phyloP scores from a whole-genome alignment of 2,797 vertebrate species.

The Allobates femoralis region DNA sequence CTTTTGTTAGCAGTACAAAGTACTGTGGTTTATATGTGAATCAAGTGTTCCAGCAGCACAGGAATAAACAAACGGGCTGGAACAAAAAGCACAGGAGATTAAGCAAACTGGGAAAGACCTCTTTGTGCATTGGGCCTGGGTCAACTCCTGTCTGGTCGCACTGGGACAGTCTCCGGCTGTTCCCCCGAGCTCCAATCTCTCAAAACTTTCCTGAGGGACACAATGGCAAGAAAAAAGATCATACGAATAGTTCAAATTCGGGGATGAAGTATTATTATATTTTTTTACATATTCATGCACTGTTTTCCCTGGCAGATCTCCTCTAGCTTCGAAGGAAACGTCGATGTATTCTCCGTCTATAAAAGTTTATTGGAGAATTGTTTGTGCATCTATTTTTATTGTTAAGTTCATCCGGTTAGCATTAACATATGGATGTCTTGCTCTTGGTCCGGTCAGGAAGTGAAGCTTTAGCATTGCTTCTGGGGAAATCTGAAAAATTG shows the following conservation, averaged over 20 bases:
- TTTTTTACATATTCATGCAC: slow-evolving; percentile 20
- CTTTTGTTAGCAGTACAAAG: slow-evolving; percentile 58
- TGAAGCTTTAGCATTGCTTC: background rate
- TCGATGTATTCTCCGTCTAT: background rate
- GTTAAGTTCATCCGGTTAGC: slow-evolving; percentile 8
- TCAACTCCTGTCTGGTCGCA: slow-evolving; percentile 48
- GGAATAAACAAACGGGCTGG: slow-evolving; percentile 54
- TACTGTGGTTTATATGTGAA: slow-evolving; percentile 42
- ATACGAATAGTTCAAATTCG: background rate
- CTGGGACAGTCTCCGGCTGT: slow-evolving; percentile 42
- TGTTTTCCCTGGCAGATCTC: slow-evolving; percentile 37
- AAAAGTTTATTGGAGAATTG: slow-evolving; percentile 11
- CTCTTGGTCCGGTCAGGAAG: background rate
- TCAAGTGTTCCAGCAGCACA: slow-evolving; percentile 44
- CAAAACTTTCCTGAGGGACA: slow-evolving; percentile 16
- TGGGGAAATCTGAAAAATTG: slow-evolving; percentile 15
- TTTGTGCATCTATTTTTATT: slow-evolving; percentile 8
- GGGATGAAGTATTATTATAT: background rate
- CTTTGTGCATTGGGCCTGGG: slow-evolving; percentile 53
- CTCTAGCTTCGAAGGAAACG: background rate
- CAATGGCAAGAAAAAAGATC: background rate
- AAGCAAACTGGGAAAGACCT: slow-evolving; percentile 61
- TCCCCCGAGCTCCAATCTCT: background rate
- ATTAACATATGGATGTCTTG: background rate
- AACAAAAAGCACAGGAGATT: slow-evolving; percentile 45